phyloP scores from a whole-genome alignment of 2,113 vertebrate species.

The Rallus limicola region DNA sequence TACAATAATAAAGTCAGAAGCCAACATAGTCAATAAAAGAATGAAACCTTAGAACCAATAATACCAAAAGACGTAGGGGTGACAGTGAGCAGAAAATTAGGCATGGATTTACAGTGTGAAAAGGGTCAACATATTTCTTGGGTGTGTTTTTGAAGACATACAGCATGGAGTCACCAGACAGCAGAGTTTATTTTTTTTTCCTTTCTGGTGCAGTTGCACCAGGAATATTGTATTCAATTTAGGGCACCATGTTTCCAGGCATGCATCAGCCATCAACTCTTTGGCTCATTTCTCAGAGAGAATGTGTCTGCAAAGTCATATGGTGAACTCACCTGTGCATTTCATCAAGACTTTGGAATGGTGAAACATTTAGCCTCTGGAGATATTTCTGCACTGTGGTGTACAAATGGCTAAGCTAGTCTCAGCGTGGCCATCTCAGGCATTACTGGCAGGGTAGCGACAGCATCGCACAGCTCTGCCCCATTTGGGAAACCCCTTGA shows the following conservation, averaged over 20 bases:
- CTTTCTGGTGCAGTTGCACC: neutral
- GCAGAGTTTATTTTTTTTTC: neutral
- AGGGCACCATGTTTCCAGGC: neutral
- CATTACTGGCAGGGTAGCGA: neutral
- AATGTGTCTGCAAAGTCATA: neutral
- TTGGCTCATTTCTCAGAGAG: neutral
- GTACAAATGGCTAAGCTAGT: neutral
- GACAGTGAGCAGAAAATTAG: neutral
- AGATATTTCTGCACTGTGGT: neutral
- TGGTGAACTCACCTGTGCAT: neutral
- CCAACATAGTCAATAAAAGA: neutral
- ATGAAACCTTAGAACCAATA: neutral
- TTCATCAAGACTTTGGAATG: neutral
- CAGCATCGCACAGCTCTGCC: neutral
- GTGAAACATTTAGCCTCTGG: neutral
- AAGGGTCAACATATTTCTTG: neutral
- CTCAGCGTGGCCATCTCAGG: neutral
- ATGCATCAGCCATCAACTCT: neutral
- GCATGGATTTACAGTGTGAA: neutral
- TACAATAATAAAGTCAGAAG: neutral
- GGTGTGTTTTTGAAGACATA: neutral
- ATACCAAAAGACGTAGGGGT: neutral
- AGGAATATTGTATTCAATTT: neutral
- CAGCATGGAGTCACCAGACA: neutral
- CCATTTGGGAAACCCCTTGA: neutral